Evolutionary conservation across 2,797 vertebrate species (phyloP).

Genomic region (Coranthus polyacanthus): DNA sequence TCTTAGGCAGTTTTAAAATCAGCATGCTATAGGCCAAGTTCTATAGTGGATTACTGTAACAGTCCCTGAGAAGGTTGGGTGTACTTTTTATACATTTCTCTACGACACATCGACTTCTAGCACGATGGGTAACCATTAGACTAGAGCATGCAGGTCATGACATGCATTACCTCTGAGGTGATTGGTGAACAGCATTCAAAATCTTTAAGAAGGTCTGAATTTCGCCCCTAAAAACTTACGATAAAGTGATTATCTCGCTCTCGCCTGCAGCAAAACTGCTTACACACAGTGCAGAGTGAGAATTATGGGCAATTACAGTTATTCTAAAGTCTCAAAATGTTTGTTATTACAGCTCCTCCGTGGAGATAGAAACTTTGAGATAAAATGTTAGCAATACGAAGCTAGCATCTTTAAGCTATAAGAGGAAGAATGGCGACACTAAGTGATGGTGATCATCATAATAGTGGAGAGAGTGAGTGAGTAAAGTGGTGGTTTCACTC

Average conservation of each 20-base stretch:
- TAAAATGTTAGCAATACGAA: constrained; percentile 51
- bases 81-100: constrained; percentile 72
- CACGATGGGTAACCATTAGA: constrained; percentile 80
- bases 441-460: constrained; percentile 58
- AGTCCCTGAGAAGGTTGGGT: constrained; percentile 84
- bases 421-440: constrained; percentile 52
- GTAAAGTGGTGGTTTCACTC: constrained; percentile 65
- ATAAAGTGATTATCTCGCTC: constrained; percentile 59
- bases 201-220: constrained; percentile 55
- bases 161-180: constrained; percentile 82
- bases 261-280: constrained; percentile 46
- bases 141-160: constrained; percentile 82
- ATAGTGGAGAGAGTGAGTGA: constrained; percentile 58
- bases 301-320: constrained; percentile 49
- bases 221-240: constrained; percentile 52
- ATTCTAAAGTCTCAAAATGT: constrained; percentile 47
- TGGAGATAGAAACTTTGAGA: constrained; percentile 46
- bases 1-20: constrained; percentile 73
- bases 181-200: constrained; percentile 76
- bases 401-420: constrained; percentile 63
- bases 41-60: constrained; percentile 74
- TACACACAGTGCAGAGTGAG: constrained; percentile 40
- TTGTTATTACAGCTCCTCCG: constrained; percentile 59
- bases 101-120: constrained; percentile 81
- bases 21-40: constrained; percentile 75